Percentiles rank a stretch among this genome's conserved stretches.
Conservation (phyloP, 2,113 vertebrate species). For the Atrichornis clamosus region DNA sequence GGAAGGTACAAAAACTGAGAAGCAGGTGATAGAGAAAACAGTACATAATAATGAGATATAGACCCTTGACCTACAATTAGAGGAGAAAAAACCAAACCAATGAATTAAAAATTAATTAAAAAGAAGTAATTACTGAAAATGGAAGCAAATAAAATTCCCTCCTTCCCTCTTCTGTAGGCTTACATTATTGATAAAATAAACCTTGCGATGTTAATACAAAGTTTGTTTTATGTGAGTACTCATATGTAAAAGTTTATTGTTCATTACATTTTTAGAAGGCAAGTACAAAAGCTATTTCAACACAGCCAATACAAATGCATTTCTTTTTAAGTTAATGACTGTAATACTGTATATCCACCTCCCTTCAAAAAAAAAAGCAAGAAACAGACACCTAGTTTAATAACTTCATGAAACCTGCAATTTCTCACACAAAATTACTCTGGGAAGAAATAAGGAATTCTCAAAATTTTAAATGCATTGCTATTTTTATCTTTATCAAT, state of each 20-base stretch:
- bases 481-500: not conserved
- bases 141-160: not conserved
- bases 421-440: not conserved
- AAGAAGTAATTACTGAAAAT: not conserved
- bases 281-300: not conserved
- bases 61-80: not conserved
- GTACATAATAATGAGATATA: not conserved
- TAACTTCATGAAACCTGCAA: not conserved
- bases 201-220: not conserved
- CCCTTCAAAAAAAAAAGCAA: not conserved
- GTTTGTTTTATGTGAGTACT: not conserved
- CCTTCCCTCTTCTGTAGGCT: not conserved
- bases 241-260: not conserved
- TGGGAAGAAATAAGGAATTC: not conserved
- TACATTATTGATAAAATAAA: not conserved
- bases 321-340: not conserved
- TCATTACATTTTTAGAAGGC: not conserved
- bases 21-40: not conserved
- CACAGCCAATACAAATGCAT: not conserved
- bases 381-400: not conserved
- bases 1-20: not conserved
- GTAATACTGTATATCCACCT: not conserved
- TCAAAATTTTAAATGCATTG: not conserved
- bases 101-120: not conserved
- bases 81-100: not conserved